Evolutionary conservation across 2,113 vertebrate genomes (phyloP).

Genomic region (Colius striatus): DNA sequence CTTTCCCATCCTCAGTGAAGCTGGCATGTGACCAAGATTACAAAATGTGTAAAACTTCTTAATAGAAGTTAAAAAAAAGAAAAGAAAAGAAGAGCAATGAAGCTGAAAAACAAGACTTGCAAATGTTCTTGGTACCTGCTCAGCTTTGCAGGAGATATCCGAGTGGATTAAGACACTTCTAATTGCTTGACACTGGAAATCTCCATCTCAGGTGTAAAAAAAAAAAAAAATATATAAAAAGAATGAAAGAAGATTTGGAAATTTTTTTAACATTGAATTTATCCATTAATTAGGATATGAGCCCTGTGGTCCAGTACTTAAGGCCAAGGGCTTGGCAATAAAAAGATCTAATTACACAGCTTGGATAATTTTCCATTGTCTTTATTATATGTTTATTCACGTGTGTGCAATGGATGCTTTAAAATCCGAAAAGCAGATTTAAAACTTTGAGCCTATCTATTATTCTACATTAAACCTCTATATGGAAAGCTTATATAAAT

Average conservation of each 20-base stretch:
- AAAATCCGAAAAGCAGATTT: background rate
- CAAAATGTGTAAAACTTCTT: background rate
- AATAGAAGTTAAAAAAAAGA: background rate
- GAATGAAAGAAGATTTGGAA: conserved; percentile 45
- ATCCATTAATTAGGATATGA: conserved; percentile 23
- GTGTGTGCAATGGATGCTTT: background rate
- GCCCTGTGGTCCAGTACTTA: background rate
- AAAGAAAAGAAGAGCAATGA: background rate
- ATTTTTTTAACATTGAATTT: conserved; percentile 43
- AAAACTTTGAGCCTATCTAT: background rate
- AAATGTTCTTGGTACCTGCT: background rate
- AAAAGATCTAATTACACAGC: background rate
- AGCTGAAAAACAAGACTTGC: background rate
- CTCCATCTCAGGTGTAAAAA: conserved; percentile 23
- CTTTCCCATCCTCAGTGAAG: background rate
- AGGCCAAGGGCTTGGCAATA: conserved; percentile 3
- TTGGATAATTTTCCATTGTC: conserved; percentile 45
- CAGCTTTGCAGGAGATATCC: background rate
- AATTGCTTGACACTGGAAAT: conserved; percentile 63
- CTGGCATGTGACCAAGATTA: background rate
- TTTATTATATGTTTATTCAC: background rate
- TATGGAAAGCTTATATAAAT: background rate
- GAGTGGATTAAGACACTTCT: conserved; percentile 46
- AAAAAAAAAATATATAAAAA: background rate
- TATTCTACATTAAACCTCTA: background rate